These are phyloP conservation scores for Trematomus bernacchii DNA, from an alignment of 2,797 vertebrate species.

Conservation along the genomic window DNA sequence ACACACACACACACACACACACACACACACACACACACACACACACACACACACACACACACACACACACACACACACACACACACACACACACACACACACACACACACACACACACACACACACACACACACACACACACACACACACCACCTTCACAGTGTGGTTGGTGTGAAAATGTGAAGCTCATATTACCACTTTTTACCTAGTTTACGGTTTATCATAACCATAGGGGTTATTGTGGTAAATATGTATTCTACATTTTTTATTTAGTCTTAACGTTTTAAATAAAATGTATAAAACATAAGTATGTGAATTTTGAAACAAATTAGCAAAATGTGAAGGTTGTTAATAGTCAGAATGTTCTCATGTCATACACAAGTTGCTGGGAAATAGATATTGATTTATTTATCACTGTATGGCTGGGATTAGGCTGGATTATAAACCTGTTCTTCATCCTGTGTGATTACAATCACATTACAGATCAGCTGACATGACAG, in stretches of 20 bases:
- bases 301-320: background rate
- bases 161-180: no score
- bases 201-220: background rate
- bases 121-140: no score
- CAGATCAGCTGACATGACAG: background rate
- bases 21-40: background rate
- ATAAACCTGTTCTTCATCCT: no score
- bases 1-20: constrained; percentile 29
- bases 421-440: no score
- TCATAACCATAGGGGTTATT: background rate
- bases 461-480: background rate
- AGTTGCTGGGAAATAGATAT: no score
- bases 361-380: no score
- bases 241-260: no score
- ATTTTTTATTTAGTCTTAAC: background rate
- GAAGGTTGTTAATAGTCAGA: no score
- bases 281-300: background rate
- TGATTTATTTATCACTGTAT: no score
- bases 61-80: constrained; percentile 4
- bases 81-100: constrained; percentile 26
- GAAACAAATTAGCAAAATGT: no score
- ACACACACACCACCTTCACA: constrained; percentile 3
- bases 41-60: background rate
- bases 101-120: background rate
- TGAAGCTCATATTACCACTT: background rate